These are phyloP conservation scores for Artemisiospiza belli DNA, from an alignment of 2,113 vertebrate species.

Conservation along the genomic window DNA sequence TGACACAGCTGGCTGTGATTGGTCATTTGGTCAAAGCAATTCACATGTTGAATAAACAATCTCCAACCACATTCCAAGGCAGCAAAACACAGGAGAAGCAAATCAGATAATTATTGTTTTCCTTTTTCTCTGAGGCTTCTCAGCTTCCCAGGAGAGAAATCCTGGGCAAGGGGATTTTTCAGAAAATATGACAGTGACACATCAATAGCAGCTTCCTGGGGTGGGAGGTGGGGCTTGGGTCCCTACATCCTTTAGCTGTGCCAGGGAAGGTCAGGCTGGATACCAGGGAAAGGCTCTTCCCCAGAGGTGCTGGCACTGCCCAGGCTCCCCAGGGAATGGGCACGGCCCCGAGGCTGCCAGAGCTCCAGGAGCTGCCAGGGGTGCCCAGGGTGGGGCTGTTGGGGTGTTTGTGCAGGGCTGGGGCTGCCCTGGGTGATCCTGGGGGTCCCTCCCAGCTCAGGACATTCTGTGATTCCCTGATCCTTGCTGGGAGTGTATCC, in stretches of 20 bases:
- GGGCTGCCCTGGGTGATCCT: rapidly evolving
- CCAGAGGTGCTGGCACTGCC: background rate
- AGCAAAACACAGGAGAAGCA: too few relatives aligned
- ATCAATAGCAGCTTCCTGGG: background rate
- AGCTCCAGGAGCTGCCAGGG: background rate
- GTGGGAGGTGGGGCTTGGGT: background rate
- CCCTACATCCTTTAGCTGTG: background rate
- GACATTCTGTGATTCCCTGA: rapidly evolving
- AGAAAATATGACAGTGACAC: too few relatives aligned
- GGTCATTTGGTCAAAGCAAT: too few relatives aligned
- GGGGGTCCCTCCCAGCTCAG: background rate
- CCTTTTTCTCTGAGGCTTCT: too few relatives aligned
- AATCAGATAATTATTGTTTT: too few relatives aligned
- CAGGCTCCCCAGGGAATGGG: background rate
- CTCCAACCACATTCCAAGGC: too few relatives aligned
- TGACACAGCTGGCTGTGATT: too few relatives aligned
- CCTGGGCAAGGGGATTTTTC: too few relatives aligned
- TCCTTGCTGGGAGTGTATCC: background rate
- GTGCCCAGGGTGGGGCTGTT: background rate
- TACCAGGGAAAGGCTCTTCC: rapidly evolving
- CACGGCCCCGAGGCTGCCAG: background rate
- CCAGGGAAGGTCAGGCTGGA: rapidly evolving
- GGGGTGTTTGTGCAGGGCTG: background rate
- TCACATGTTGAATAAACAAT: too few relatives aligned
- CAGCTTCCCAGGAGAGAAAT: too few relatives aligned